Conservation (phyloP, 2,888 invertebrate genomes). For the Actias luna region DNA sequence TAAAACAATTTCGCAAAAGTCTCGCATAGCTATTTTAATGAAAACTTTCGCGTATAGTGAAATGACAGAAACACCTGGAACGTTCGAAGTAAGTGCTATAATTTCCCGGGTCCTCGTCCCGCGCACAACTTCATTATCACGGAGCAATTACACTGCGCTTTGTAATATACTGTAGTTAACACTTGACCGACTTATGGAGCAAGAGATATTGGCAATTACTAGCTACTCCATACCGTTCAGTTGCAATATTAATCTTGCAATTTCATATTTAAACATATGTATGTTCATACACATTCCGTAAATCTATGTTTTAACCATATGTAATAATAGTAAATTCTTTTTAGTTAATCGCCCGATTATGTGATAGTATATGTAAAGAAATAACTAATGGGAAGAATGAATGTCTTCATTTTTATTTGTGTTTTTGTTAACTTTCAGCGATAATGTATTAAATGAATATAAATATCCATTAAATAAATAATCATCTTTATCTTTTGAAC, state of each 20-base stretch:
- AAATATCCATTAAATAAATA: no score
- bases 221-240: conserved; percentile 11
- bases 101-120: conserved; percentile 31
- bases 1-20: not conserved
- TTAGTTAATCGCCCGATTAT: no score
- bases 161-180: conserved; percentile 44
- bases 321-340: no score
- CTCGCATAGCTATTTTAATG: conserved; percentile 23
- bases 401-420: no score
- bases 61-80: conserved; percentile 39
- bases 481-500: no score
- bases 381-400: no score
- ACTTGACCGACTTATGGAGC: conserved; percentile 41
- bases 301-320: no score
- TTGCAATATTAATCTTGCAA: conserved; percentile 10
- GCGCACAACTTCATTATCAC: conserved; percentile 53
- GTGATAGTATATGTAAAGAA: no score
- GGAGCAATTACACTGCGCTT: conserved; percentile 47
- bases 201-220: conserved; percentile 16
- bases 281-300: no score
- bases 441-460: no score
- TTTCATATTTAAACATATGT: not conserved
- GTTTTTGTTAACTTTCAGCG: no score
- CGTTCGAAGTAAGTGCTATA: conserved; percentile 38
- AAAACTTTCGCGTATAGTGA: conserved; percentile 24